Base-by-base conservation (phyloP, 2,797 vertebrate species). In the Anolis apletophallus region DNA sequence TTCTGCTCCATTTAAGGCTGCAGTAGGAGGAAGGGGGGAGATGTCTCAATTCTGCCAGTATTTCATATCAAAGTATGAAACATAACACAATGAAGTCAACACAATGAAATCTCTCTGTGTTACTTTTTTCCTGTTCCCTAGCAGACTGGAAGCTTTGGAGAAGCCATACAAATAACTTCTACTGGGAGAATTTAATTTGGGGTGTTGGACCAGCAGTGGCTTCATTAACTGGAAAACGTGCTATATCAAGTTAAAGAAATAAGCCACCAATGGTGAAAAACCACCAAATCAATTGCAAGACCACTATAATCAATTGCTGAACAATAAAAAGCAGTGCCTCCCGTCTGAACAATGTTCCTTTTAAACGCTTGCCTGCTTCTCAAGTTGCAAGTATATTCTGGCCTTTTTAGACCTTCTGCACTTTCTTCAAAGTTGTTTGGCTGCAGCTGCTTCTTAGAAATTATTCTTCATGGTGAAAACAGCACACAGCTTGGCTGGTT, bases 341-440 rank as follows among this genome's bases (percentile, higher is more conserved):
- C 68, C 79, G 89, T 93, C 87, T 91, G 72, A 88, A 93, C 91
- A 88, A 83, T 67, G 84, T 94, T 85, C 85, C 0, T 0, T 88
- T 92, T 85, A 85, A 92, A 88, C 89, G 87, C 91, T 85, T 88
- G 50, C 57, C 50, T 87, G 69, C 32, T 36, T 89, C 50, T 81
- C 86, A 87, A 71, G 85, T 50, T 91, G 85, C 89, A 92, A 83
- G 81, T 82, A 90, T 90, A 91, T 86, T 92, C 84, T 67, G 85
- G 86, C 88, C 72, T 91, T 8, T 0, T 80, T 93, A 88, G 69
- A 89, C 87, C 34, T 93, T 92, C 54, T 92, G 83, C 88, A 92
- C 81, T 91, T 91, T 89, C 90, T 94, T 85, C 88, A 91, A 91
- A 93, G 84, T 85, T 92, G 72, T 92, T 91, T 90, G 84, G 91